Base-by-base conservation (phyloP, 2,113 vertebrate species). In the Oenanthe oenanthe region DNA sequence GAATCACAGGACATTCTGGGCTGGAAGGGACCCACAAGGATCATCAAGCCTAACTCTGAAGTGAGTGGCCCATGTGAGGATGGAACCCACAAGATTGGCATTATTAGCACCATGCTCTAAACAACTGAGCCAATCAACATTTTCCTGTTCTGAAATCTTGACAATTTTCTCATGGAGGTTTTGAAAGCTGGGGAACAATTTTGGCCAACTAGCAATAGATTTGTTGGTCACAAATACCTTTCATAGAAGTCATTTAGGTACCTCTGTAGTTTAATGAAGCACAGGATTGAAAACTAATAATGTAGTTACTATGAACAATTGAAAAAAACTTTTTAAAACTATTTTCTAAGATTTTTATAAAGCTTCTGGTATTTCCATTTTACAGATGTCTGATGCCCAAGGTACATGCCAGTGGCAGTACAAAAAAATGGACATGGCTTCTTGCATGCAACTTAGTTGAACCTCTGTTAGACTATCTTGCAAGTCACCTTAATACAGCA, bases 11-110 rank as follows among this genome's bases (percentile, higher is more conserved):
- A 28, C 22, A 24, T 38, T 67, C 38, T 53, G 26, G 45, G 45
- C 3, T 7, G n/a, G 22, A 43, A 53, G 54, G 12, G 18, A 32
- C 21, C 32, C 40, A 32, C 28, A n/a, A n/a, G 15, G 28, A 45
- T 68, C 32, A 60, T 38, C 47, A 77, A 68, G 8, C 25, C 28
- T 45, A 38, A 32, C 9, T 77, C 17, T 45, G 11, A 45, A 60
- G 21, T 0, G 0, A 60, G 60, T 32, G 38, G 25, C 25, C 20
- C 25, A 17, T 25, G 34, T 25, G 31, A 20, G 21, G 17, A 17
- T 36, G 13, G 31, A 58, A 31, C 3, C 24, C 20, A 31, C 25
- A 42, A 26, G 10, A n/a, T 14, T 3, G 1, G 53, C 0, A 0
- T 67, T 50, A 21, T 13, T 43, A 50, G 43, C 43, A 50, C 31